Evolutionary conservation across 2,113 vertebrate species (phyloP).

Genomic region (Platichthys flesus): DNA sequence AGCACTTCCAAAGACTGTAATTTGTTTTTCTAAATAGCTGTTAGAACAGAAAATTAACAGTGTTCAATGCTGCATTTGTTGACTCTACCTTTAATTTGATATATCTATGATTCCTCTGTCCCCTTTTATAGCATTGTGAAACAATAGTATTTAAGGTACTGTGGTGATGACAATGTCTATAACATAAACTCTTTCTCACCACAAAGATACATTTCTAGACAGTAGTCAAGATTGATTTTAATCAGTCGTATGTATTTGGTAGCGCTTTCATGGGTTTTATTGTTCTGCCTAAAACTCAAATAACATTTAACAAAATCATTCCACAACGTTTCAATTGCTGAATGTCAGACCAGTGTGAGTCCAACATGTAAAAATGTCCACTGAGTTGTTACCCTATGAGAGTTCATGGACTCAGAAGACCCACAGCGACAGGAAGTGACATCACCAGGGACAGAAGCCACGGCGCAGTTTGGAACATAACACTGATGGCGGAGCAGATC

Average conservation of each 20-base stretch:
- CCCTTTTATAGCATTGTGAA: background rate
- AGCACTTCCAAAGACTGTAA: background rate
- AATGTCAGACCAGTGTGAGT: constrained; percentile 3
- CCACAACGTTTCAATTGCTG: constrained; percentile 1
- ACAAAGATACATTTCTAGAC: background rate
- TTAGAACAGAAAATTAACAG: constrained; percentile 22
- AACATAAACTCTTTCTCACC: constrained; percentile 1
- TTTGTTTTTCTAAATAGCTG: background rate
- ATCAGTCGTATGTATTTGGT: constrained; percentile 1
- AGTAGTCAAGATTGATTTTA: constrained; percentile 2
- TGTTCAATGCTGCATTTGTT: constrained; percentile 13
- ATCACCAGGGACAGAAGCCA: constrained; percentile 74
- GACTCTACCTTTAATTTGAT: background rate
- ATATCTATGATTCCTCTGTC: background rate
- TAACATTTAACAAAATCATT: constrained; percentile 5
- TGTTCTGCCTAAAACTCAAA: constrained; percentile 6
- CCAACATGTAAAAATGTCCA: constrained; percentile 27
- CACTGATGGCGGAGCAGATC: constrained; percentile 80
- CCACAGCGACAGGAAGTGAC: constrained; percentile 77
- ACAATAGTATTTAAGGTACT: constrained; percentile 35
- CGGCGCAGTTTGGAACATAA: constrained; percentile 67
- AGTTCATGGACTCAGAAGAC: constrained; percentile 74
- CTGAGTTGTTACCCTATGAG: background rate
- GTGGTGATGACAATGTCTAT: constrained; percentile 27
- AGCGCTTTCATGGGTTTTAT: constrained; percentile 10